A percentile compares a stretch with the other conserved stretches of the same genome.
Evolutionary conservation across 2,113 vertebrate genomes (phyloP).

Genomic region (Anas platyrhynchos): DNA sequence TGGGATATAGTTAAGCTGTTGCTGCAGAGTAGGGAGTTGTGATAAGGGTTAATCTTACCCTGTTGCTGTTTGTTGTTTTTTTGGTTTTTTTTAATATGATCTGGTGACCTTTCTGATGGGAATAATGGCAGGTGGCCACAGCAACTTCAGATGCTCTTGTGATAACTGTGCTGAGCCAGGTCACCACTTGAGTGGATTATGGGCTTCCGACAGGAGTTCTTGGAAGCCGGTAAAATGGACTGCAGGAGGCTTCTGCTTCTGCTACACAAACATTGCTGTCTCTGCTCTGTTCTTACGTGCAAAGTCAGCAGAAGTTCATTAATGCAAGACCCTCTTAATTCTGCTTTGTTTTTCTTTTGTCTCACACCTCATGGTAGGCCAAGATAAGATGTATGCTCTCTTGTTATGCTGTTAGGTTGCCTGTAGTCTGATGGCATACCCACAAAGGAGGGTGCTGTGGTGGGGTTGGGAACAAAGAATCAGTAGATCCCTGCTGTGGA

Average conservation of each 20-base stretch:
- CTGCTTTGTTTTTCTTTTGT: neutral
- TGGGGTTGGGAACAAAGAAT: neutral
- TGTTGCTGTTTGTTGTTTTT: neutral
- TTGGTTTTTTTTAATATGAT: neutral
- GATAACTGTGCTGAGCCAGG: conserved; percentile 6
- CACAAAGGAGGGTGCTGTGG: neutral
- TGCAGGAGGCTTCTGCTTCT: neutral
- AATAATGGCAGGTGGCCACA: neutral
- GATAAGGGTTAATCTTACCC: conserved; percentile 19
- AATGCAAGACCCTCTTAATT: neutral
- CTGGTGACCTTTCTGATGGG: conserved; percentile 14
- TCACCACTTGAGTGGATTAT: conserved; percentile 38
- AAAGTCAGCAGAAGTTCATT: neutral
- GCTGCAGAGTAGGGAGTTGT: neutral
- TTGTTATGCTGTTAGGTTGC: neutral
- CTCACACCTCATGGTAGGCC: neutral
- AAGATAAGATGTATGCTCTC: neutral
- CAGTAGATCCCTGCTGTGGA: neutral
- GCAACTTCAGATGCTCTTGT: neutral
- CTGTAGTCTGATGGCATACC: neutral
- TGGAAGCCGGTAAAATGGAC: neutral
- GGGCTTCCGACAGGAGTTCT: conserved; percentile 4
- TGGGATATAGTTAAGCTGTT: neutral
- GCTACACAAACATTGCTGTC: neutral
- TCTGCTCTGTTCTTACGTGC: neutral